These are phyloP conservation scores for Alethe diademata DNA, from an alignment of 2,113 vertebrate genomes.

Conservation along the genomic window DNA sequence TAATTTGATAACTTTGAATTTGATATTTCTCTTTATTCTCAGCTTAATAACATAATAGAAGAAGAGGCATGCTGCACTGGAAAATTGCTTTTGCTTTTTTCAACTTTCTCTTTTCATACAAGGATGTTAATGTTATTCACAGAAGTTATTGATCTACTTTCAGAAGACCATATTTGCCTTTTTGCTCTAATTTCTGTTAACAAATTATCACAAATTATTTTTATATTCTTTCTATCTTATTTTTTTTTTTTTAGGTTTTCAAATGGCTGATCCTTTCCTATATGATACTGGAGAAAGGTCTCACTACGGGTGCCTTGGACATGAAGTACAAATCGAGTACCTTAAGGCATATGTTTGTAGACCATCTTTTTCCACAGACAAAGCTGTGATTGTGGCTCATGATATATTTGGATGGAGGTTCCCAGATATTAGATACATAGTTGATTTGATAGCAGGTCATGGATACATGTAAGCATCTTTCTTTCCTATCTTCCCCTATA, in stretches of 20 bases:
- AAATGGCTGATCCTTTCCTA: conserved; percentile 90
- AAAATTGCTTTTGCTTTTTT: neutral
- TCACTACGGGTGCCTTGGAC: conserved; percentile 81
- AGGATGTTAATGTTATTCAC: neutral
- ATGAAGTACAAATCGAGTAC: conserved; percentile 85
- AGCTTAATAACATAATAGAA: neutral
- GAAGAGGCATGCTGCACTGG: neutral
- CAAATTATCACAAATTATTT: neutral
- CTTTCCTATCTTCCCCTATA: neutral
- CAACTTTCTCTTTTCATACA: neutral
- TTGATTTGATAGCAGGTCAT: conserved; percentile 85
- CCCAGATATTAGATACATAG: conserved; percentile 90
- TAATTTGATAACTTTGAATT: neutral
- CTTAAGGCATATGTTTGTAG: conserved; percentile 83
- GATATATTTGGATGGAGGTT: conserved; percentile 90
- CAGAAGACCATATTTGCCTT: neutral
- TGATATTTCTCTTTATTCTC: neutral
- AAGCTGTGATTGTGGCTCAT: conserved; percentile 87
- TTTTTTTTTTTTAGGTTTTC: neutral
- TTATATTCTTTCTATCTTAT: neutral
- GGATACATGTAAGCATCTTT: conserved; percentile 83
- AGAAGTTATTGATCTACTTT: neutral
- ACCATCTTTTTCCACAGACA: conserved; percentile 74
- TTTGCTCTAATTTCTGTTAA: neutral
- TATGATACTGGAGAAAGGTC: conserved; percentile 84